Evolutionary conservation across 2,888 invertebrate species (phyloP).

Genomic region (Gibbula magus): DNA sequence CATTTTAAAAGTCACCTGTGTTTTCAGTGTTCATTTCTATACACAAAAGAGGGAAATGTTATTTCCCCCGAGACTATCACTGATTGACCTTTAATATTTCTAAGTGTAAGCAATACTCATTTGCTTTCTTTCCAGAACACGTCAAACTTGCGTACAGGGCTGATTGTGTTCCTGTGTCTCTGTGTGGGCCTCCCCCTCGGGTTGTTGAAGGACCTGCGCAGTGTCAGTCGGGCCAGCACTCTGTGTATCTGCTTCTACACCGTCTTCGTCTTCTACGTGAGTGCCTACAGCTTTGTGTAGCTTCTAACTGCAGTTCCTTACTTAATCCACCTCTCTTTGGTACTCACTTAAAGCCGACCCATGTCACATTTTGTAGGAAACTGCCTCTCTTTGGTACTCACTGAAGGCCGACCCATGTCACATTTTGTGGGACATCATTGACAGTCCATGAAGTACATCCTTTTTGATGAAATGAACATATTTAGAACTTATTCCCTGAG

Average conservation of each 20-base stretch:
- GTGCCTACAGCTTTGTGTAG: slow-evolving; percentile 44
- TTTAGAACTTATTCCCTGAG: too few species aligned
- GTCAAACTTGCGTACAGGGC: slow-evolving; percentile 58
- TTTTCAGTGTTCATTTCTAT: too few species aligned
- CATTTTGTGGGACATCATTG: too few species aligned
- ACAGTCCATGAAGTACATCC: too few species aligned
- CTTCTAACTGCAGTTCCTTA: background rate
- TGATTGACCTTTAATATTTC: background rate
- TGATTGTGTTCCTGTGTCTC: slow-evolving; percentile 74
- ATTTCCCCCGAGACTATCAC: background rate
- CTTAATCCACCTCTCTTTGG: background rate
- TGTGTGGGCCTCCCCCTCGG: slow-evolving; percentile 91
- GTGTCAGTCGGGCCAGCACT: slow-evolving; percentile 89
- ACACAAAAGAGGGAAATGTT: too few species aligned
- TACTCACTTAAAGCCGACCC: background rate
- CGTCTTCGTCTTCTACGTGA: slow-evolving; percentile 89
- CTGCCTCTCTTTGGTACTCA: too few species aligned
- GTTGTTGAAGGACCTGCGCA: slow-evolving; percentile 90
- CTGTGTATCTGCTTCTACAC: slow-evolving; percentile 94
- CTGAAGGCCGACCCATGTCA: too few species aligned
- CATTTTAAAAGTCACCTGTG: too few species aligned
- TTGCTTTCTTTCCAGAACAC: slow-evolving; percentile 63
- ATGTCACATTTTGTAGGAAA: too few species aligned
- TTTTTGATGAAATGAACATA: too few species aligned
- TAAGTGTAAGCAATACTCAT: background rate